phyloP scores from a whole-genome alignment of 2,797 vertebrate genomes.

The Meriones psammophilus region DNA sequence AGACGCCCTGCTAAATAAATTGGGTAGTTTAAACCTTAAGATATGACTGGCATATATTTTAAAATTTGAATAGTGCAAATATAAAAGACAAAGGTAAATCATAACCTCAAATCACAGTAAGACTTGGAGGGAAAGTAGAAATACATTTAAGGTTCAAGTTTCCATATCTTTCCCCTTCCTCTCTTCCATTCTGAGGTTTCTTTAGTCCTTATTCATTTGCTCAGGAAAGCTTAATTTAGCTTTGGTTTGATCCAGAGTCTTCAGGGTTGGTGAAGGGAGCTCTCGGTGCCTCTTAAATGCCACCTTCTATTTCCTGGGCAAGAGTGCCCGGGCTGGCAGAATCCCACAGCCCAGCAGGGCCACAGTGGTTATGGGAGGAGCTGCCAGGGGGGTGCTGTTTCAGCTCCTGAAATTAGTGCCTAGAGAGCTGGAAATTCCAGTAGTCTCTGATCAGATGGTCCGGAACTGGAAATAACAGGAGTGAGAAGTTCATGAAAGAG shows the following conservation, averaged over 20 bases:
- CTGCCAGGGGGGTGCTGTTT: slow-evolving; percentile 76
- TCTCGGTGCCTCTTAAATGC: slow-evolving; percentile 82
- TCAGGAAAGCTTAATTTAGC: slow-evolving; percentile 83
- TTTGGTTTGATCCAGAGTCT: slow-evolving; percentile 77
- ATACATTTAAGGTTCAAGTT: slow-evolving; percentile 48
- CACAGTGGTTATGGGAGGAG: slow-evolving; percentile 70
- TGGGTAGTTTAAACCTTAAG: background rate
- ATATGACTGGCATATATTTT: slow-evolving; percentile 49
- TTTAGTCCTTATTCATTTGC: slow-evolving; percentile 81
- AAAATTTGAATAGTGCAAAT: slow-evolving; percentile 18
- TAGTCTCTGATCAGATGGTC: slow-evolving; percentile 82
- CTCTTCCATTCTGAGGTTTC: slow-evolving; percentile 74
- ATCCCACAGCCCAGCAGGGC: slow-evolving; percentile 72
- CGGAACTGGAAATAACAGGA: slow-evolving; percentile 83
- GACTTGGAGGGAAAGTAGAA: slow-evolving; percentile 36
- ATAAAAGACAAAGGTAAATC: slow-evolving; percentile 44
- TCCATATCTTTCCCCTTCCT: slow-evolving; percentile 43
- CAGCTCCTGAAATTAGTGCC: slow-evolving; percentile 82
- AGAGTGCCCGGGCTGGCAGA: slow-evolving; percentile 81
- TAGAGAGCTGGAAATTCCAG: slow-evolving; percentile 80
- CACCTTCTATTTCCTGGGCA: slow-evolving; percentile 85
- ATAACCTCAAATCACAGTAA: slow-evolving; percentile 23
- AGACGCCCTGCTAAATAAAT: background rate
- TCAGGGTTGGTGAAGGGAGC: slow-evolving; percentile 75
- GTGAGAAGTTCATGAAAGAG: slow-evolving; percentile 83